These are phyloP conservation scores for Ancistrus triradiatus DNA, from an alignment of 2,113 vertebrate species.

Conservation along the genomic window DNA sequence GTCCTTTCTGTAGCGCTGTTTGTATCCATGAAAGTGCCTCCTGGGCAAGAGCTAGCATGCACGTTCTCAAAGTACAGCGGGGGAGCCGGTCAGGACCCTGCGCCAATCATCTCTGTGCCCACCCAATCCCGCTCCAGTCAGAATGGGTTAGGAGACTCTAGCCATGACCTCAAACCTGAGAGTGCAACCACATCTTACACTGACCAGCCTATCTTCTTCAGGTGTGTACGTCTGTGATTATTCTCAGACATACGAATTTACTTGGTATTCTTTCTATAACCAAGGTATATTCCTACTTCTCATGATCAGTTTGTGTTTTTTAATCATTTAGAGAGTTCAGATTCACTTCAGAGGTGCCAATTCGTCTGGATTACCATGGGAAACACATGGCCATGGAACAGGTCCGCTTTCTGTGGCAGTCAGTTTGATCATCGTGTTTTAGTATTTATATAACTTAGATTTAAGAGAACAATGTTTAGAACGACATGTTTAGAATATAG, in stretches of 20 bases:
- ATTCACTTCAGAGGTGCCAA: slow-evolving; percentile 94
- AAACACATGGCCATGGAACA: slow-evolving; percentile 83
- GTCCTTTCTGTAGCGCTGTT: slow-evolving; percentile 49
- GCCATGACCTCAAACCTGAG: slow-evolving; percentile 57
- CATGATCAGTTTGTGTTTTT: slow-evolving; percentile 15
- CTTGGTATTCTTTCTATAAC: too few species aligned
- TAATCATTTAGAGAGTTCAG: slow-evolving; percentile 83
- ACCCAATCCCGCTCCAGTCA: slow-evolving; percentile 73
- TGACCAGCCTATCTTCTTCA: slow-evolving; percentile 94
- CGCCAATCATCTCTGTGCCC: slow-evolving; percentile 85
- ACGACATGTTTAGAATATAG: too few species aligned
- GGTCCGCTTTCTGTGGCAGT: slow-evolving; percentile 42
- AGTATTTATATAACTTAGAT: not conserved
- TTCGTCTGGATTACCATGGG: slow-evolving; percentile 94
- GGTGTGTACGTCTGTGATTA: slow-evolving; percentile 54
- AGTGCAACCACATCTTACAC: slow-evolving; percentile 63
- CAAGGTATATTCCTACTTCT: not conserved
- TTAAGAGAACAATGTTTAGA: too few species aligned
- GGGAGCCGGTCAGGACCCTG: slow-evolving; percentile 72
- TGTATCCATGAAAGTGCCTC: slow-evolving; percentile 63
- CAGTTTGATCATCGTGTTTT: not conserved
- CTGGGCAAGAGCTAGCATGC: slow-evolving; percentile 83
- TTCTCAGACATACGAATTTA: too few species aligned
- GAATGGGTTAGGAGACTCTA: slow-evolving; percentile 60
- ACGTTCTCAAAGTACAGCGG: slow-evolving; percentile 79